Evolutionary conservation across 2,797 vertebrate species (phyloP), one percentile per base, ranked within the genome.

Genomic region (Scarus forsteni): DNA sequence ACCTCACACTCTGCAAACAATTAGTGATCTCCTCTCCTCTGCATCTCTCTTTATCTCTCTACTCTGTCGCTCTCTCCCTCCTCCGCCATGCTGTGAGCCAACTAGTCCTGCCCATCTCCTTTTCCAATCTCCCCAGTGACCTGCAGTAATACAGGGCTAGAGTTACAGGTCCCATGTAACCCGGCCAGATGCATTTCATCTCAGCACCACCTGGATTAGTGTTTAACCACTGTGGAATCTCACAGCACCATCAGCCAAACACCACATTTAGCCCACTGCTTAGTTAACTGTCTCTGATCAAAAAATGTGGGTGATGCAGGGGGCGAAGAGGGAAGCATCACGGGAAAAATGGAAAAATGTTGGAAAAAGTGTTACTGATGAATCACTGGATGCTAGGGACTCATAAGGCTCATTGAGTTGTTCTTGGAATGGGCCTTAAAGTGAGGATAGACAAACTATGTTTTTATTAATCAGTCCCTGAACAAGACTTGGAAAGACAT

Each of bases 121-220:
- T 79, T 87, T 88, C 70, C 81, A 85, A 52, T 91, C 89, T 84
- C 80, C 89, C 77, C 59, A 77, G 86, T 85, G 84, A 91, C 71
- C 80, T 63, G 68, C 74, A 58, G 83, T 80, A 77, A 89, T 66
- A 79, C 85, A 56, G 79, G 85, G 80, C 64, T 89, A 73, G 76
- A 73, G 85, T 92, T 92, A 77, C 88, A 55, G 12, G 80, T 65
- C 76, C 78, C 19, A 40, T 80, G 83, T 81, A 89, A 87, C 76
- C 69, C 52, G 44, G 86, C 73, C 88, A 82, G 83, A 65, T 66
- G 57, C 85, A 88, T 88, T 88, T 86, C 81, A 85, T 85, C 81
- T 77, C 89, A 84, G 72, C 87, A 86, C 85, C 89, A 93, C 89
- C 89, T 89, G 90, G 85, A 90, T 90, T 89, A 87, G 88, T 89